phyloP scores from a whole-genome alignment of 2,797 vertebrate genomes.

The Betta splendens region DNA sequence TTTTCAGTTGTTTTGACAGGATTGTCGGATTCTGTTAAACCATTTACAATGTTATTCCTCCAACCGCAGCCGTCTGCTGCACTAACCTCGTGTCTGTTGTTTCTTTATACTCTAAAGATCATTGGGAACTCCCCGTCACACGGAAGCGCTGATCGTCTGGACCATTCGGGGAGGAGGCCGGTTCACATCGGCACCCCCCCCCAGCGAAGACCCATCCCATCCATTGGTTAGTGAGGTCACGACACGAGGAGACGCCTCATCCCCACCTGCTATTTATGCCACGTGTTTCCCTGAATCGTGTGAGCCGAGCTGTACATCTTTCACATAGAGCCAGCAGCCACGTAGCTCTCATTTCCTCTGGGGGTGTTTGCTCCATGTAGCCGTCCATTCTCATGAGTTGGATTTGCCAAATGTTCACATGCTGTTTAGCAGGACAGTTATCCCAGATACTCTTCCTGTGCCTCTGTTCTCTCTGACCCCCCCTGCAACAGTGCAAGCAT shows the following conservation, averaged over 20 bases:
- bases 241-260: slow-evolving; percentile 60
- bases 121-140: slow-evolving; percentile 89
- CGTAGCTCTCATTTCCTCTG: slow-evolving; percentile 42
- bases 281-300: slow-evolving; percentile 61
- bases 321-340: slow-evolving; percentile 67
- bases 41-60: slow-evolving; percentile 27
- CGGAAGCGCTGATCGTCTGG: slow-evolving; percentile 84
- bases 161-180: slow-evolving; percentile 85
- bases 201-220: slow-evolving; percentile 88
- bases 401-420: slow-evolving; percentile 58
- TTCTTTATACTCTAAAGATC: slow-evolving; percentile 86
- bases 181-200: slow-evolving; percentile 82
- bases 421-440: slow-evolving; percentile 62
- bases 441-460: slow-evolving; percentile 38
- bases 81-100: slow-evolving; percentile 59
- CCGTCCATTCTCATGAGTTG: slow-evolving; percentile 66
- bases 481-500: slow-evolving; percentile 72
- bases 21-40: slow-evolving; percentile 47
- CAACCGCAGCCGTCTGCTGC: not conserved
- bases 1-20: slow-evolving; percentile 65
- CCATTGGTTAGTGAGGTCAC: slow-evolving; percentile 93
- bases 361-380: slow-evolving; percentile 53
- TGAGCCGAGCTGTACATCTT: slow-evolving; percentile 71
- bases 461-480: slow-evolving; percentile 56
- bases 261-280: slow-evolving; percentile 63